Conservation (phyloP, 1,140 invertebrate genomes). For the Brachystomella parvula region DNA sequence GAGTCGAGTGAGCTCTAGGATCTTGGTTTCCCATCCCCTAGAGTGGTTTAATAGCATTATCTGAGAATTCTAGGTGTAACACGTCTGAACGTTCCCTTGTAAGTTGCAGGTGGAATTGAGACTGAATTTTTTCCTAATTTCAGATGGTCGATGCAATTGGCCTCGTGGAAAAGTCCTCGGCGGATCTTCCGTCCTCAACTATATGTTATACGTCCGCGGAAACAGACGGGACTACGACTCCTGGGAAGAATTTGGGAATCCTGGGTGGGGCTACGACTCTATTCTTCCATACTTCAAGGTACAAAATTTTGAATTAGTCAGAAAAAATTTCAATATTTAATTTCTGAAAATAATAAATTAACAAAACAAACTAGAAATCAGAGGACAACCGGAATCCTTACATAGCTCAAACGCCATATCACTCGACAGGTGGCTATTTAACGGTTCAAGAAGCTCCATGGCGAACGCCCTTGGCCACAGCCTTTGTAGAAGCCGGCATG, state of each 20-base stretch:
- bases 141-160: slow-evolving; percentile 65
- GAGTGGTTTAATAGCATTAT: no score
- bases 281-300: slow-evolving; percentile 78
- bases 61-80: no score
- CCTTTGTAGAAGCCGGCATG: slow-evolving; percentile 74
- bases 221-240: slow-evolving; percentile 87
- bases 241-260: slow-evolving; percentile 84
- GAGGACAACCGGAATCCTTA: slow-evolving; percentile 82
- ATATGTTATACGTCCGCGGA: slow-evolving; percentile 93
- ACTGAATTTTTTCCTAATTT: neutral
- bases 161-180: slow-evolving; percentile 71
- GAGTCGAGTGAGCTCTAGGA: no score
- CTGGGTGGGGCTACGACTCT: slow-evolving; percentile 82
- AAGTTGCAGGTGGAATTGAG: neutral
- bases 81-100: no score
- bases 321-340: slow-evolving; percentile 27
- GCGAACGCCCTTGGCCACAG: slow-evolving; percentile 67
- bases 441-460: slow-evolving; percentile 77
- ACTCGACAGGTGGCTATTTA: slow-evolving; percentile 62
- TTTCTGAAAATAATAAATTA: neutral
- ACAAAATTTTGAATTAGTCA: slow-evolving; percentile 40
- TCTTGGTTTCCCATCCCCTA: no score
- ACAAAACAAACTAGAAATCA: slow-evolving; percentile 76
- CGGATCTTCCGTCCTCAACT: slow-evolving; percentile 82
- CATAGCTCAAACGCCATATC: slow-evolving; percentile 60